Percentiles rank a stretch among this genome's conserved stretches.
phyloP scores from a whole-genome alignment of 1,140 invertebrate species.

The Orchestia grillus region DNA sequence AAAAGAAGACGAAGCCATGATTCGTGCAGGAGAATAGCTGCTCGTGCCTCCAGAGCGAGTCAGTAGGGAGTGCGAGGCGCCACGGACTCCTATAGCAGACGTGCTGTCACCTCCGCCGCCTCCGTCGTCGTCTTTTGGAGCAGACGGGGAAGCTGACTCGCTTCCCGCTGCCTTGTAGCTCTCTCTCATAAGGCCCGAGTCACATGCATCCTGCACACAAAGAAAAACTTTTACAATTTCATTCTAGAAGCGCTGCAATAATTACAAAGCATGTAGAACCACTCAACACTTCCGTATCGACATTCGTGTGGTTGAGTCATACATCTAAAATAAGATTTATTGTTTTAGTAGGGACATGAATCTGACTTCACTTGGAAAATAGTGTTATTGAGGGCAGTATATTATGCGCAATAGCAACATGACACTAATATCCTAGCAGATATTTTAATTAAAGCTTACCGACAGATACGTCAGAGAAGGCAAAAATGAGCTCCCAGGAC shows the following conservation, averaged over 20 bases:
- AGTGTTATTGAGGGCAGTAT: no score
- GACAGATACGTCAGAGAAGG: no score
- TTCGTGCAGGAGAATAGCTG: not conserved
- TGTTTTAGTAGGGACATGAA: no score
- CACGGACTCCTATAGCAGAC: not conserved
- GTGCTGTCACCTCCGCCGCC: not conserved
- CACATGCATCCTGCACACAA: conserved; percentile 41
- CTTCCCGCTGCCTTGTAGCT: conserved; percentile 44
- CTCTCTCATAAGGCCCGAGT: conserved; percentile 33
- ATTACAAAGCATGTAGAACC: no score
- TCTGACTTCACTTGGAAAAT: no score
- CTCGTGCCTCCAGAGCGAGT: not conserved
- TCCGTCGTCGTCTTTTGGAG: conserved; percentile 40
- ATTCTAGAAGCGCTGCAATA: not conserved
- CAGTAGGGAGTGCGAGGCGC: not conserved
- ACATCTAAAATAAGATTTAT: no score
- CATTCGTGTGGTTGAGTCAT: no score
- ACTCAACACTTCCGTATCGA: no score
- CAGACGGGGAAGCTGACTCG: conserved; percentile 24
- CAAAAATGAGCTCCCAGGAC: no score
- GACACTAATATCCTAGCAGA: no score
- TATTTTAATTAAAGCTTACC: no score
- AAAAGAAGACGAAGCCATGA: conserved; percentile 5
- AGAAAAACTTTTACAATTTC: not conserved
- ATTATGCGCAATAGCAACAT: no score